Evolutionary conservation across 2,888 invertebrate genomes (phyloP).

Genomic region (Mesorhabditis spiculigera): DNA sequence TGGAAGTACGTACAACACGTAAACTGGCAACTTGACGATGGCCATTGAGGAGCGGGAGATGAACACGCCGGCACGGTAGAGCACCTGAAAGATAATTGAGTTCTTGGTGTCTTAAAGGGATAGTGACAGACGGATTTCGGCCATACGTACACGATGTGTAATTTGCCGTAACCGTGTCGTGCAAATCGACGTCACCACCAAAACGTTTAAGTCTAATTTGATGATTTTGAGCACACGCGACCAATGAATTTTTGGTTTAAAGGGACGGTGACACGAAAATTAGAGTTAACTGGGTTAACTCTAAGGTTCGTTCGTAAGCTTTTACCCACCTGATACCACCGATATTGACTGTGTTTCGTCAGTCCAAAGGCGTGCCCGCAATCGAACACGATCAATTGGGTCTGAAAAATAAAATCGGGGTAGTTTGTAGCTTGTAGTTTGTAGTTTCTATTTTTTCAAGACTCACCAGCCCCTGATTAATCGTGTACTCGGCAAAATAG

Average conservation of each 20-base stretch:
- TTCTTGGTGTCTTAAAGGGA: too few species aligned
- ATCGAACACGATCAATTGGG: not conserved
- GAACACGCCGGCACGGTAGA: not conserved
- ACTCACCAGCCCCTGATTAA: not conserved
- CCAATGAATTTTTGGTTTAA: too few species aligned
- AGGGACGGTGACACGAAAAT: too few species aligned
- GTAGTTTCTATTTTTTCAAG: not conserved
- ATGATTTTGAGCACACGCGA: too few species aligned
- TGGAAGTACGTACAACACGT: not conserved
- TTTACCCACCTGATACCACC: not conserved
- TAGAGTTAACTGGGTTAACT: too few species aligned
- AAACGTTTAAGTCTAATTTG: too few species aligned
- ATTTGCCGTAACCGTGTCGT: too few species aligned
- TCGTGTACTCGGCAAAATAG: slow-evolving; percentile 5
- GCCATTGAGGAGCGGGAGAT: not conserved
- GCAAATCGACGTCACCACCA: too few species aligned
- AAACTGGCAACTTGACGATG: not conserved
- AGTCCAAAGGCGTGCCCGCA: not conserved
- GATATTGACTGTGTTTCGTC: not conserved
- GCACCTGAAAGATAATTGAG: not conserved
- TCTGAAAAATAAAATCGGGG: not conserved
- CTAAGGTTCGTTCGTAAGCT: too few species aligned
- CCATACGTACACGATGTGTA: too few species aligned
- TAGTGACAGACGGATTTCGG: too few species aligned
- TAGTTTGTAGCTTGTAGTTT: not conserved